Conservation (phyloP, 2,113 vertebrate genomes). For the western clawed frog (Xenopus tropicalis) region UCB_Xtro_10.0 CM004445.2:60873501-60874000, state of each 20-base stretch:
- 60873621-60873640: conserved; percentile 37
- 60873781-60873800: conserved; percentile 24
- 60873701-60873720: conserved; percentile 43
- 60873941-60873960: neutral
- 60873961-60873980: no score
- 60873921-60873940: conserved; percentile 20
- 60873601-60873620: conserved; percentile 35
- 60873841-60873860: conserved; percentile 8
- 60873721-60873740: conserved; percentile 39
- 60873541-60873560: no score
- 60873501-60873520: no score
- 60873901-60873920: conserved; percentile 18
- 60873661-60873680: conserved; percentile 42
- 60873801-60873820: conserved; percentile 18
- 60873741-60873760: conserved; percentile 16
- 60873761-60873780: conserved; percentile 26
- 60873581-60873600: conserved; percentile 26
- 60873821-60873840: conserved; percentile 23
- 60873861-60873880: conserved; percentile 5
- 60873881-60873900: conserved; percentile 4
- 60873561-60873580: no score
- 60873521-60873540: no score
- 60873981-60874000: no score
- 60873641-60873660: conserved; percentile 39
- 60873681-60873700: conserved; percentile 39